phyloP scores from a whole-genome alignment of 2,113 vertebrate species.

The Halcyon malimbica region DNA sequence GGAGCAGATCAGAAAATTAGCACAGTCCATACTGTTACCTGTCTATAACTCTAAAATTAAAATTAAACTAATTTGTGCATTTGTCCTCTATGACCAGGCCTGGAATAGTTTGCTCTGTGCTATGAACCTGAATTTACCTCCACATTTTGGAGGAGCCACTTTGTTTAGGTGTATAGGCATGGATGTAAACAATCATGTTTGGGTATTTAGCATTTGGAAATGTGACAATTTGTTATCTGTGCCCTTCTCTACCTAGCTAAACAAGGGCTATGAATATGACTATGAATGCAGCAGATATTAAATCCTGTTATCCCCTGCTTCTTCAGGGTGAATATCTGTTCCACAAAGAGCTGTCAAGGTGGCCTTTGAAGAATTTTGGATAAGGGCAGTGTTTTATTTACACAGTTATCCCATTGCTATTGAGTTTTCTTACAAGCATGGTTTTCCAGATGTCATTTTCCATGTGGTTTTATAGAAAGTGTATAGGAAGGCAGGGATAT shows the following conservation, averaged over 20 bases:
- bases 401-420: not conserved
- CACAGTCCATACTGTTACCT: accelerated
- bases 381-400: not conserved
- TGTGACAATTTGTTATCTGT: not conserved
- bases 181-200: not conserved
- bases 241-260: not conserved
- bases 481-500: not conserved
- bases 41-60: not conserved
- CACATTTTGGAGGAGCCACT: not conserved
- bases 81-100: not conserved
- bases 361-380: not conserved
- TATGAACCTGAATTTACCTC: not conserved
- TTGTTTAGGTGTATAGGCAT: not conserved
- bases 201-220: not conserved
- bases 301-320: not conserved
- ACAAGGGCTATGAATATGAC: not conserved
- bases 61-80: not conserved
- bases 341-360: not conserved
- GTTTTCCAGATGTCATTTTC: not conserved
- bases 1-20: not conserved
- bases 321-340: not conserved
- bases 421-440: not conserved
- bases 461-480: not conserved
- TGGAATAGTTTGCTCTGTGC: not conserved
- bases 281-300: not conserved